Percentiles rank a stretch among this genome's conserved stretches.
phyloP scores from a whole-genome alignment of 2,113 vertebrate species.

The Vidua chalybeata region DNA sequence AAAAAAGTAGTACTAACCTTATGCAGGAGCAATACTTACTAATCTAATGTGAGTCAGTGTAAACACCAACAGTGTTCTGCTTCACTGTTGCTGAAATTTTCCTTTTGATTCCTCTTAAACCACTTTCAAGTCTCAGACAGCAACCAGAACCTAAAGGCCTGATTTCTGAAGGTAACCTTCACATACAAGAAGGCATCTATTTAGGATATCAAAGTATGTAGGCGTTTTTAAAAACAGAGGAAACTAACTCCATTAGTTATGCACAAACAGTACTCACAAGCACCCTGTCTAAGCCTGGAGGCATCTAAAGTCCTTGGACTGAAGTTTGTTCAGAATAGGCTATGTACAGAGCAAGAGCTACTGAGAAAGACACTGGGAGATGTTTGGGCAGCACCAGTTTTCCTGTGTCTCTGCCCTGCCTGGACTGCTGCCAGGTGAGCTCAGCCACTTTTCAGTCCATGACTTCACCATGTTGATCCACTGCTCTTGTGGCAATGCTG shows the following conservation, averaged over 20 bases:
- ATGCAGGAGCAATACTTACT: background rate
- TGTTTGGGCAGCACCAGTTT: background rate
- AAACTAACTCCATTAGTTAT: background rate
- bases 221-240: background rate
- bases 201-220: background rate
- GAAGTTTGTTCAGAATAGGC: background rate
- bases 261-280: background rate
- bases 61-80: background rate
- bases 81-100: background rate
- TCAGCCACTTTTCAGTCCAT: background rate
- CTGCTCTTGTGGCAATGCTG: background rate
- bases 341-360: background rate
- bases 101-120: background rate
- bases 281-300: background rate
- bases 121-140: background rate
- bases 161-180: background rate
- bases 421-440: background rate
- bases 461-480: background rate
- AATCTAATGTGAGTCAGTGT: background rate
- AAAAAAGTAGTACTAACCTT: background rate
- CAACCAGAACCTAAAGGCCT: background rate
- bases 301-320: background rate
- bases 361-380: background rate
- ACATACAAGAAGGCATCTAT: background rate
- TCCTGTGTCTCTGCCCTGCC: background rate